Evolutionary conservation across 2,888 invertebrate species (phyloP).

Genomic region (Leptothorax acervorum): DNA sequence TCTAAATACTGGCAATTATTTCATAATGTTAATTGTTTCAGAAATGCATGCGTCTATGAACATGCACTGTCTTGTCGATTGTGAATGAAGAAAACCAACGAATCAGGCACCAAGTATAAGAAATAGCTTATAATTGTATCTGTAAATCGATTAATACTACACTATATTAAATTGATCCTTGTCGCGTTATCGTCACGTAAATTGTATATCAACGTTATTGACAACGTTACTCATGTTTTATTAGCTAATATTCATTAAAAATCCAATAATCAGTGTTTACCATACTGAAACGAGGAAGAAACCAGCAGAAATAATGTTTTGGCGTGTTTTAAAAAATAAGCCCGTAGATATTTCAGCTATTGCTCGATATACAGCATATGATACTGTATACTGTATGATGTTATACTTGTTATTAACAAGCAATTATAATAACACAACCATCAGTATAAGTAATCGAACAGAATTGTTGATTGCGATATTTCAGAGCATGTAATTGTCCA

Average conservation of each 20-base stretch:
- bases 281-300: background rate
- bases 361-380: background rate
- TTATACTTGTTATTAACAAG: slow-evolving; percentile 5
- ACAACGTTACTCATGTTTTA: background rate
- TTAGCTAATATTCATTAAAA: background rate
- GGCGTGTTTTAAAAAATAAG: background rate
- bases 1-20: slow-evolving; percentile 19
- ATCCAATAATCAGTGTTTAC: background rate
- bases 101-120: background rate
- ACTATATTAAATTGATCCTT: background rate
- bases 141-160: background rate
- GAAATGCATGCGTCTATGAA: background rate
- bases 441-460: background rate
- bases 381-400: background rate
- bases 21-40: background rate
- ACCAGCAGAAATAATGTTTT: background rate
- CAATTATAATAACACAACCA: background rate
- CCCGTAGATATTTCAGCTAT: background rate
- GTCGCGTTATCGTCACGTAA: background rate
- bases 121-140: background rate
- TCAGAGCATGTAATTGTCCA: slow-evolving; percentile 7
- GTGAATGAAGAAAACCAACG: background rate
- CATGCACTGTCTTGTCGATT: background rate
- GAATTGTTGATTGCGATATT: slow-evolving; percentile 1
- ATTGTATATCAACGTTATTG: slow-evolving; percentile 3